phyloP scores from a whole-genome alignment of 2,888 invertebrate genomes.

The Ochropleura leucogaster region DNA sequence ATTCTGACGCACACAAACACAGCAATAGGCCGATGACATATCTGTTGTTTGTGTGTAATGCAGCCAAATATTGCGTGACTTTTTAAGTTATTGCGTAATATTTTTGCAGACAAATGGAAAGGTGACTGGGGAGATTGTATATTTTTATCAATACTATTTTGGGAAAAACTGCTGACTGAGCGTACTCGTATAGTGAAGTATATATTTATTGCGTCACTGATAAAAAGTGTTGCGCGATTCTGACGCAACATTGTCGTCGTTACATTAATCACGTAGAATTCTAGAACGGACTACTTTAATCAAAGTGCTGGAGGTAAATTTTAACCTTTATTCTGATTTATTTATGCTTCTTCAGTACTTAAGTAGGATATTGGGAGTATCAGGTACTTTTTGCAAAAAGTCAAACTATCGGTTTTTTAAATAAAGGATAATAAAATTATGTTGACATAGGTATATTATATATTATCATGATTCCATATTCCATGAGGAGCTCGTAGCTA shows the following conservation, averaged over 20 bases:
- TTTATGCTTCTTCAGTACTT: neutral
- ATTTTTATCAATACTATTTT: constrained; percentile 8
- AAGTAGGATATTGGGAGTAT: neutral
- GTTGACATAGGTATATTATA: no score
- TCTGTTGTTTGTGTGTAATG: constrained; percentile 29
- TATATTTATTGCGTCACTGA: constrained; percentile 34
- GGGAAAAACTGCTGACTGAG: neutral
- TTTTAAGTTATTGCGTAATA: constrained; percentile 60
- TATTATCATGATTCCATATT: no score
- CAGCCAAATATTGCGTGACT: constrained; percentile 56
- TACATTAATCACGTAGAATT: constrained; percentile 9
- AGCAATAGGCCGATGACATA: constrained; percentile 55
- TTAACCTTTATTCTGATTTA: neutral
- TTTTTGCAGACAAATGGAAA: constrained; percentile 46
- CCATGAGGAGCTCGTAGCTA: no score
- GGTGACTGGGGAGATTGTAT: neutral
- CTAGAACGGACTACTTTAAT: neutral
- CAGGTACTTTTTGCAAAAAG: neutral
- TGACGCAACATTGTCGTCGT: constrained; percentile 35
- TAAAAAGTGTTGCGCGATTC: constrained; percentile 39
- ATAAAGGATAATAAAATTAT: no score
- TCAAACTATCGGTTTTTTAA: no score
- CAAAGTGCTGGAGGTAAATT: neutral
- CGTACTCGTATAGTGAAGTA: neutral
- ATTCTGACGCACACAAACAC: constrained; percentile 48